Conservation (phyloP, 2,797 vertebrate genomes). For the Aphelocoma californica region DNA sequence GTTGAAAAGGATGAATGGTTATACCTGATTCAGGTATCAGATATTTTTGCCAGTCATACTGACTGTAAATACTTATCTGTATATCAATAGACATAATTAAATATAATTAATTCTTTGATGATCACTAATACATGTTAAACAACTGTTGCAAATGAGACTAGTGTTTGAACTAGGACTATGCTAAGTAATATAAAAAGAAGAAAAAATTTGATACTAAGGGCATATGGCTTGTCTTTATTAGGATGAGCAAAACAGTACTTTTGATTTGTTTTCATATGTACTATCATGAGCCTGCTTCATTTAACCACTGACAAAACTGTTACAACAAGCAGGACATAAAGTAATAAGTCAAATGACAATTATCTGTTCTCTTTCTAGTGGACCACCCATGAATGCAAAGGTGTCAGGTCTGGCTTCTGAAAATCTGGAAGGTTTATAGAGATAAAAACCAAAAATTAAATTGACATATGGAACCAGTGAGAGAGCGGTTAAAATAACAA, state of each 20-base stretch:
- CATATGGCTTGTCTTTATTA: background rate
- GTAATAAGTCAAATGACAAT: background rate
- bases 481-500: background rate
- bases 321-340: background rate
- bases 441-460: background rate
- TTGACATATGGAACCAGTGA: background rate
- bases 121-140: background rate
- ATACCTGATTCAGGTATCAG: fast-evolving
- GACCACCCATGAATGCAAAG: background rate
- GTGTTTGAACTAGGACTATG: background rate
- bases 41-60: background rate
- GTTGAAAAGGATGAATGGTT: background rate
- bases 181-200: background rate
- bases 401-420: background rate
- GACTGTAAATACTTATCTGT: background rate
- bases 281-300: background rate
- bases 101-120: background rate
- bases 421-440: background rate
- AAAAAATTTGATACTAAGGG: background rate
- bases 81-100: background rate
- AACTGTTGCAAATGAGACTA: background rate
- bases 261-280: background rate
- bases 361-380: background rate
- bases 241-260: background rate
- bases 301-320: background rate